Conservation (phyloP, 2,797 vertebrate species). For the Sebastes goodei region DNA sequence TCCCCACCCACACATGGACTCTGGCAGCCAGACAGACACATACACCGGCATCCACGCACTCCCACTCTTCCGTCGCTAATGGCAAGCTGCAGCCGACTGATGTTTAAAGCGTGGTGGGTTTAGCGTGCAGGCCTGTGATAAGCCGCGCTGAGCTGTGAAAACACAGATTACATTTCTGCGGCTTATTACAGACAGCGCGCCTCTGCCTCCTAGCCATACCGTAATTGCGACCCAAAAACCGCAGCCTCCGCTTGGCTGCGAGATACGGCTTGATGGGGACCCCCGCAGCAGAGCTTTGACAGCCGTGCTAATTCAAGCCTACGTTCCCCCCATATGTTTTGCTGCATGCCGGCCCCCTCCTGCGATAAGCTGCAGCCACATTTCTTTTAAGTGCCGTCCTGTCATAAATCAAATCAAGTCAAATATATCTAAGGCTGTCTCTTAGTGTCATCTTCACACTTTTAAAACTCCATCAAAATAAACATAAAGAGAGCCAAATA, state of each 20-base stretch:
- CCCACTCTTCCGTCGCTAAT: slow-evolving; percentile 63
- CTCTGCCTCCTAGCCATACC: slow-evolving; percentile 66
- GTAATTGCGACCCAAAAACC: slow-evolving; percentile 70
- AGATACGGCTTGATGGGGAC: slow-evolving; percentile 68
- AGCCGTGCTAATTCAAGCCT: slow-evolving; percentile 77
- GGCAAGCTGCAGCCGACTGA: slow-evolving; percentile 65
- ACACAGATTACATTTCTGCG: slow-evolving; percentile 83
- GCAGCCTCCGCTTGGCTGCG: slow-evolving; percentile 64
- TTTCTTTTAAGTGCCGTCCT: slow-evolving; percentile 47
- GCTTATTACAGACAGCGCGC: slow-evolving; percentile 71
- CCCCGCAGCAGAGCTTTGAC: slow-evolving; percentile 68
- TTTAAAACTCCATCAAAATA: slow-evolving; percentile 26
- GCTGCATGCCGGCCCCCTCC: slow-evolving; percentile 25
- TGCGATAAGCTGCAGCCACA: slow-evolving; percentile 44
- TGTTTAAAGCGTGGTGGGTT: slow-evolving; percentile 73
- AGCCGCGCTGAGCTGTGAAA: slow-evolving; percentile 83
- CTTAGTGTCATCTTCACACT: slow-evolving; percentile 32
- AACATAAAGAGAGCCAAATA: neutral
- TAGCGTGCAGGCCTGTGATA: slow-evolving; percentile 79
- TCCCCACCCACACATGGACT: slow-evolving; percentile 56
- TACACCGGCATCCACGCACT: slow-evolving; percentile 39
- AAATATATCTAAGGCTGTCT: slow-evolving; percentile 24
- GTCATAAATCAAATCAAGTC: slow-evolving; percentile 42
- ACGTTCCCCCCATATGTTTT: slow-evolving; percentile 43
- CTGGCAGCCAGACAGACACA: slow-evolving; percentile 52